phyloP scores from a whole-genome alignment of 2,888 invertebrate species.

The Netelia virgata region DNA sequence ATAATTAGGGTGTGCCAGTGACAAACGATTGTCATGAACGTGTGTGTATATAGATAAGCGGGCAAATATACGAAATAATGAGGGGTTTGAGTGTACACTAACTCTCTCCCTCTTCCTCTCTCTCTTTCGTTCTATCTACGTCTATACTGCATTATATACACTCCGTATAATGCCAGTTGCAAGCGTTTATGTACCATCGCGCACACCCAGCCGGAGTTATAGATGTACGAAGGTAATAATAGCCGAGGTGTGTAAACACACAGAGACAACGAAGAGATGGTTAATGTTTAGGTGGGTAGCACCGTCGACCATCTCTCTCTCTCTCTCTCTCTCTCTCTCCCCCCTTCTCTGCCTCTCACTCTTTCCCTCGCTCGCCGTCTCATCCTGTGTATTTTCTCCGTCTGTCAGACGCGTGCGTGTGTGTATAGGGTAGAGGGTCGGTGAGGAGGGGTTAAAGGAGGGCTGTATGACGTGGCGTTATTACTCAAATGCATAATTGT shows the following conservation, averaged over 20 bases:
- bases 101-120: slow-evolving; percentile 73
- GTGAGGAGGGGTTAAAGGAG: too few species aligned
- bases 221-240: slow-evolving; percentile 65
- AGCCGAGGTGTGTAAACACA: slow-evolving; percentile 69
- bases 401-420: slow-evolving; percentile 40
- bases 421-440: slow-evolving; percentile 1
- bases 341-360: too few species aligned
- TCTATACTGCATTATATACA: slow-evolving; percentile 55
- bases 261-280: slow-evolving; percentile 59
- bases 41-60: slow-evolving; percentile 67
- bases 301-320: slow-evolving; percentile 31
- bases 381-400: slow-evolving; percentile 27
- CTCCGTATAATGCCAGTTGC: neutral
- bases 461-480: slow-evolving; percentile 70
- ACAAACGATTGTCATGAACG: slow-evolving; percentile 74
- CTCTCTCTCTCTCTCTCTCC: slow-evolving; percentile 22
- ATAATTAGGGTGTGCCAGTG: slow-evolving; percentile 75
- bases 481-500: slow-evolving; percentile 78
- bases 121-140: slow-evolving; percentile 54
- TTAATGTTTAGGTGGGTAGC: slow-evolving; percentile 64
- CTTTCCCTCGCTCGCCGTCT: slow-evolving; percentile 8
- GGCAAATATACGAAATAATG: slow-evolving; percentile 70
- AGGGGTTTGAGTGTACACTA: slow-evolving; percentile 76
- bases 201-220: slow-evolving; percentile 42
- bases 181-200: slow-evolving; percentile 24